Base-by-base conservation (phyloP, 2,888 invertebrate genomes). In the Tuta absoluta region DNA sequence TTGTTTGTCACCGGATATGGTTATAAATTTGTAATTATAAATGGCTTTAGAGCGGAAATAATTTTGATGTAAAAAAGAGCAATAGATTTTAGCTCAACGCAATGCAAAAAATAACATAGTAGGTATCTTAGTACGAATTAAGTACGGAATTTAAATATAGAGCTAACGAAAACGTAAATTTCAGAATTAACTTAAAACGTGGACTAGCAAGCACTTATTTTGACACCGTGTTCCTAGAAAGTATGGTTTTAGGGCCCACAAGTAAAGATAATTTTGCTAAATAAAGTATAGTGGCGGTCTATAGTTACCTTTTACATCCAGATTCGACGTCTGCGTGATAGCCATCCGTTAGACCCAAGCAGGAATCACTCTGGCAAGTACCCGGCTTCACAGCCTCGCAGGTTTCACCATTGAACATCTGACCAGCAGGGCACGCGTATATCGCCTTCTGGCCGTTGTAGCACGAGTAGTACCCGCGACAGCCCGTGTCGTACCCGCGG, bases 381-480 rank as follows among this genome's bases (percentile, higher is more conserved):
- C 81, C 83, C 8, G 84, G 77, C 3, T 76, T 72, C 19, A 81
- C 73, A 4, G 80, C 79, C n/a, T 90, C 91, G 75, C 94, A 94
- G 2, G 82, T 79, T 66, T 93, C 93, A 0, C 93, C 93, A 77
- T 93, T 92, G 77, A 93, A 94, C 19, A 86, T 86, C 60, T 84
- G 82, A 1, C 92, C 92, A 28, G 85, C 79, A 0, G 92, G 84
- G 70, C 94, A 94, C 48, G 93, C 87, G 78, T 93, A 93, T 23
- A 92, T 90, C n/a, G 92, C 92, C 75, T 93, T 93, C 70, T 91
- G 87, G 1, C 93, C 93, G 65, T 83, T 84, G 21, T 86, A 84
- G 78, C 94, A 94, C 71, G 90, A 92, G 80, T 92, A 93, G 82
- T 93, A 94, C 12, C 93, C 92, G 58, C 93, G 91, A 73, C 94